Conservation (phyloP, 2,888 invertebrate species). For the Drosophila suboccidentalis region DNA sequence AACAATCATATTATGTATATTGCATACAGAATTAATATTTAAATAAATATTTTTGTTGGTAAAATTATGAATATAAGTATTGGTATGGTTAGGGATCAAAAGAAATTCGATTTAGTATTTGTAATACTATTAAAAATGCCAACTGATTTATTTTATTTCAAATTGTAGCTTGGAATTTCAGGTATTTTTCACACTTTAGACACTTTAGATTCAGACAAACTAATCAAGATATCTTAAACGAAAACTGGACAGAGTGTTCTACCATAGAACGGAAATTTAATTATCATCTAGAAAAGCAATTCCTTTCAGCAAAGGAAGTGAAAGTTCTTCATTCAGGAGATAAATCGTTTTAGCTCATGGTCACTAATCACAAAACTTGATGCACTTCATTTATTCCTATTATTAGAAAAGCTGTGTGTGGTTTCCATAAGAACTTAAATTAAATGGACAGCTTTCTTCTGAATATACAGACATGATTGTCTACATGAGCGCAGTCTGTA, state of each 20-base stretch:
- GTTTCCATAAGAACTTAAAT: neutral
- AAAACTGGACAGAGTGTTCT: neutral
- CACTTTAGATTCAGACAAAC: neutral
- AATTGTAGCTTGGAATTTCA: neutral
- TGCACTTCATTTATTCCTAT: neutral
- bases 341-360: neutral
- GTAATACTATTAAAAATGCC: no score
- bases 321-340: neutral
- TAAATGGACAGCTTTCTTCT: neutral
- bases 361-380: conserved; percentile 2
- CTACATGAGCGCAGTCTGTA: neutral
- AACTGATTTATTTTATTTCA: no score
- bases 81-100: no score
- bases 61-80: no score
- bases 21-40: no score
- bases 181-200: neutral
- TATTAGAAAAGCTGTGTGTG: neutral
- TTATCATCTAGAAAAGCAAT: neutral
- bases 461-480: neutral
- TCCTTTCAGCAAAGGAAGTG: neutral
- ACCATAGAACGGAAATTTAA: neutral
- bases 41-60: no score
- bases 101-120: no score
- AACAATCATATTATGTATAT: no score
- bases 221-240: neutral